Evolutionary conservation across 2,888 invertebrate genomes (phyloP).

Genomic region (Podabrus alpinus): DNA sequence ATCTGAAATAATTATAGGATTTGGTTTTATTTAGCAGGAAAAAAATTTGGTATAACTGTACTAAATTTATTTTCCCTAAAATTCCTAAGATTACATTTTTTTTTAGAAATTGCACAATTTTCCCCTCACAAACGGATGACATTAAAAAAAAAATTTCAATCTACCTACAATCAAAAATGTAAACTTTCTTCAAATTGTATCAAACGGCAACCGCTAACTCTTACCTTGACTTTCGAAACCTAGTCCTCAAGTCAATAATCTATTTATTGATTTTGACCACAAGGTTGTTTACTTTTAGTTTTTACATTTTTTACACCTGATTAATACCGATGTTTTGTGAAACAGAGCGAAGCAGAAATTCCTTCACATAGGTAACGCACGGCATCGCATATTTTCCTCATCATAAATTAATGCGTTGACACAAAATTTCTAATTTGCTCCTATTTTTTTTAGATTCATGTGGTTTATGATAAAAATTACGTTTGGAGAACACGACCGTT

Average conservation of each 20-base stretch:
- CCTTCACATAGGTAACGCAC: background rate
- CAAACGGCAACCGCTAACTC: background rate
- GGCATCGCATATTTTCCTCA: background rate
- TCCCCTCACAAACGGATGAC: too few species aligned
- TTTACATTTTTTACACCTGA: background rate
- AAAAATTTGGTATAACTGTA: too few species aligned
- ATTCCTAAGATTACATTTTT: too few species aligned
- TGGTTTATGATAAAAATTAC: constrained; percentile 92
- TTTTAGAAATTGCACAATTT: too few species aligned
- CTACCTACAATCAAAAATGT: too few species aligned
- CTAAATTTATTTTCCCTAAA: too few species aligned
- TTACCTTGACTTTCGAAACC: background rate
- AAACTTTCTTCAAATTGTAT: background rate
- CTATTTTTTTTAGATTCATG: constrained; percentile 72
- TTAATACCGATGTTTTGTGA: background rate
- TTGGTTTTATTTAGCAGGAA: too few species aligned
- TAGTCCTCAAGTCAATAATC: background rate
- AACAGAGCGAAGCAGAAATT: background rate
- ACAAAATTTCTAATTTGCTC: background rate
- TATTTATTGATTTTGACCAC: background rate
- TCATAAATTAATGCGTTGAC: too few species aligned
- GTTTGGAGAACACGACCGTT: constrained; percentile 85
- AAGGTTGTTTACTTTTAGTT: background rate
- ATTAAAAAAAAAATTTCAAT: too few species aligned
- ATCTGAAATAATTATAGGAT: too few species aligned